These are phyloP conservation scores for Heliconius hewitsoni DNA, from an alignment of 1,140 invertebrate species.

Conservation along the genomic window DNA sequence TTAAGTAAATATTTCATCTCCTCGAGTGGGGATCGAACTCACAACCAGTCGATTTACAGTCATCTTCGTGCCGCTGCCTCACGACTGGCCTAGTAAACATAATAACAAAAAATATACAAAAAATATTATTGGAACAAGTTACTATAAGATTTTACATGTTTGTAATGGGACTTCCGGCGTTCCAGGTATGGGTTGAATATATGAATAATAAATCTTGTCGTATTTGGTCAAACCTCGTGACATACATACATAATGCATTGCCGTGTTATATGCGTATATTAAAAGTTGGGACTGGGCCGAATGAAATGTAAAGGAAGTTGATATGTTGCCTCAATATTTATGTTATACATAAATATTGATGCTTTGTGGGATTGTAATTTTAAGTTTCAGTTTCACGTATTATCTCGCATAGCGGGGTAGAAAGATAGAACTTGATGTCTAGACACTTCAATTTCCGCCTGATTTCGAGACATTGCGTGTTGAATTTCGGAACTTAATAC, in stretches of 20 bases:
- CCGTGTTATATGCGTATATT: not conserved
- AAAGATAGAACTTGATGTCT: too few species aligned
- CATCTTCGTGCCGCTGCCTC: too few species aligned
- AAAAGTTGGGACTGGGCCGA: not conserved
- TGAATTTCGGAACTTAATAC: too few species aligned
- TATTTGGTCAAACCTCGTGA: constrained; percentile 13
- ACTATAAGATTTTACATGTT: constrained; percentile 12
- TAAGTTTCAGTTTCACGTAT: too few species aligned
- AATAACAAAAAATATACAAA: not conserved
- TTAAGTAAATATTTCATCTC: too few species aligned
- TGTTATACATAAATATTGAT: not conserved
- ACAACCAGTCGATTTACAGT: too few species aligned
- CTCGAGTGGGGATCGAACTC: too few species aligned
- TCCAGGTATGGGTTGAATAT: constrained; percentile 15
- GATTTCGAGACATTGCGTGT: too few species aligned
- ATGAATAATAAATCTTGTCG: constrained; percentile 20
- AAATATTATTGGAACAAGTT: constrained; percentile 6
- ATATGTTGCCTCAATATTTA: not conserved
- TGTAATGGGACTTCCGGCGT: constrained; percentile 14
- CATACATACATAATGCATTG: constrained; percentile 8
- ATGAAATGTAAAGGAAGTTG: not conserved
- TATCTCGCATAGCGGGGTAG: too few species aligned
- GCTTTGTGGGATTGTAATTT: not conserved
- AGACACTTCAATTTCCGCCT: too few species aligned
- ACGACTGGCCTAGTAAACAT: not conserved